Evolutionary conservation across 2,888 invertebrate species (phyloP).

Genomic region (Xanthorhoe designata): DNA sequence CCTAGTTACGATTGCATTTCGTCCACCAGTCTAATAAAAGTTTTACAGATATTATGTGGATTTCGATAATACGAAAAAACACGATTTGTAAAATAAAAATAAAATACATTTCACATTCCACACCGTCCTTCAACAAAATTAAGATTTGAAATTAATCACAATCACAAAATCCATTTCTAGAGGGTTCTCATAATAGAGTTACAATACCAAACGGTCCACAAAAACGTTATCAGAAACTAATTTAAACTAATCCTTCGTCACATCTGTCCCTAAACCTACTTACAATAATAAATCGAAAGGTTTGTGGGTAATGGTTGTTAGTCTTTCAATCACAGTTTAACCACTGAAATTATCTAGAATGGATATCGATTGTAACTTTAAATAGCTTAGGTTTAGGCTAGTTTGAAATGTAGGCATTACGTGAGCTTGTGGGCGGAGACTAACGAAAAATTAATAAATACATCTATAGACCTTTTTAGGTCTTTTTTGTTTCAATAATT

Average conservation of each 20-base stretch:
- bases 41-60: too few relatives aligned
- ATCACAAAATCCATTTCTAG: not conserved
- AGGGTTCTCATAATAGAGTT: conserved; percentile 20
- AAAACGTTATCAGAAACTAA: conserved; percentile 36
- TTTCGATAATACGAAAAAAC: too few relatives aligned
- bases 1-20: too few relatives aligned
- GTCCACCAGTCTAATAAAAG: too few relatives aligned
- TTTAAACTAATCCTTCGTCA: conserved; percentile 46
- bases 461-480: too few relatives aligned
- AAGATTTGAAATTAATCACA: not conserved
- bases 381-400: too few relatives aligned
- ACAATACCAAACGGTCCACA: conserved; percentile 32
- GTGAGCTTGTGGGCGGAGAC: too few relatives aligned
- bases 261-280: conserved; percentile 33
- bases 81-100: too few relatives aligned
- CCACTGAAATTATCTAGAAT: not conserved
- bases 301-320: not conserved
- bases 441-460: too few relatives aligned
- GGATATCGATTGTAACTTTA: not conserved
- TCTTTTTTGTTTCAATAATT: not conserved
- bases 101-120: not conserved
- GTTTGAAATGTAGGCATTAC: too few relatives aligned
- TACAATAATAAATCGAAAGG: not conserved
- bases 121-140: not conserved
- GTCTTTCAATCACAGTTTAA: not conserved